Base-by-base conservation (phyloP, 1,140 invertebrate species). In the Euura saliciscinereae region DNA sequence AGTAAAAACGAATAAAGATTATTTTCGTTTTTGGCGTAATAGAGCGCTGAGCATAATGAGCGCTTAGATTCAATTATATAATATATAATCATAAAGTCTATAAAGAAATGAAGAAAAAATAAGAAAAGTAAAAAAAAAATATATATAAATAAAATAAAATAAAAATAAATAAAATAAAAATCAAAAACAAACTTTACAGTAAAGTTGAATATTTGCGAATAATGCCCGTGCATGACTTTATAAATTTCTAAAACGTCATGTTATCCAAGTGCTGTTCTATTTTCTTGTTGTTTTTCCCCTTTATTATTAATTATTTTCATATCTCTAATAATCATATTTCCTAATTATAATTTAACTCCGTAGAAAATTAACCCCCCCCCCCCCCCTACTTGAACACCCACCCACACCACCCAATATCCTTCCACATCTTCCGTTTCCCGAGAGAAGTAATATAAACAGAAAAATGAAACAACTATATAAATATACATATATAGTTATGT, bases 301-400 rank as follows among this genome's bases (percentile, higher is more conserved):
- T 86, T 81, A 84, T 83, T 83, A 85, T 83, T 84, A 85, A 85
- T 83, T 80, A 85, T 84, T 86, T 84, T 83, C 76, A 81, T 28
- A 28, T 28, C 28, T 28, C 1, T 28, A 28, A 28, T 86, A 86
- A 84, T 85, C 76, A 77, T 85, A 85, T 83, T 78, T 78, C 76
- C 80, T 84, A 81, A 86, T 84, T 86, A 86, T 86, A 84, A 85
- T 87, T 87, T 86, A 85, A 86, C 77, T 79, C 76, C 75, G 77
- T 84, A 83, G 78, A 81, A 77, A 75, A 80, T 82, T 85, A 84
- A 85, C 79, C 51, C 28, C 28, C 28, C 28, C 28, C 28, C 28
- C 28, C 28, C 28, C 28, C 28, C 28, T 28, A 59, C 51, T 59
- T 59, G 51, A 11, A 28, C 28, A 28, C 28, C 28, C 28, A 75